phyloP scores from a whole-genome alignment of 2,797 vertebrate genomes.

The Coendou prehensilis region DNA sequence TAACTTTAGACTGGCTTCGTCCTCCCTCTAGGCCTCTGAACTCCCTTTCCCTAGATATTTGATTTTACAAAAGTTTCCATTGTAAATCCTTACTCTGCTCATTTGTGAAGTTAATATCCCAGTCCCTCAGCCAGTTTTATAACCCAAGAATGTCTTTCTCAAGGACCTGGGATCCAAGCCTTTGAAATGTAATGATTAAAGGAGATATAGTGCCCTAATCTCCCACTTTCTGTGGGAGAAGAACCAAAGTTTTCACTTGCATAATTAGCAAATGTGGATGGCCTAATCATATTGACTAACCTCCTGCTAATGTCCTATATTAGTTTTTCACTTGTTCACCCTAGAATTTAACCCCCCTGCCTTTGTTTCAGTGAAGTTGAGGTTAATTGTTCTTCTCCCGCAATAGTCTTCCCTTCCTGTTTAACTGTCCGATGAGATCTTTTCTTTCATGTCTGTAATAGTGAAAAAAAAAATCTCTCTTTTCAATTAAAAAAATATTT shows the following conservation, averaged over 20 bases:
- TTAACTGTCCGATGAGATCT: background rate
- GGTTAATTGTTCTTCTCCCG: background rate
- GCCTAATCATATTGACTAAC: background rate
- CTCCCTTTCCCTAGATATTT: constrained; percentile 7
- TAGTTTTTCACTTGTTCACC: background rate
- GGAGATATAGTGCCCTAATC: background rate
- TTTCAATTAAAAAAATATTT: background rate
- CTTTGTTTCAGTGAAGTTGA: background rate
- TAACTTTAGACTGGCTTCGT: background rate
- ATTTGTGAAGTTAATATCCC: constrained; percentile 7
- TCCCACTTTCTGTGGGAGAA: background rate
- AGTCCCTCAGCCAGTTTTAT: background rate
- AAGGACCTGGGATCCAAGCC: background rate
- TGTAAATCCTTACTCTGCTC: background rate
- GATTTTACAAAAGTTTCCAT: background rate
- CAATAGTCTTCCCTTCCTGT: background rate
- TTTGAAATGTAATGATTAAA: background rate
- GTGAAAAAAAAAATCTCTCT: background rate
- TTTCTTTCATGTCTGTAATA: constrained; percentile 21
- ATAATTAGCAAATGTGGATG: background rate
- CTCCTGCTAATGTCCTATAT: background rate
- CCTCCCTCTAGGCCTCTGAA: background rate
- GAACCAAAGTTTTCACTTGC: background rate
- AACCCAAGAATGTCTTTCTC: constrained; percentile 1
- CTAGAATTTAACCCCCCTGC: background rate